Base-by-base conservation (phyloP, 2,797 vertebrate genomes). In the Chrysolophus pictus region DNA sequence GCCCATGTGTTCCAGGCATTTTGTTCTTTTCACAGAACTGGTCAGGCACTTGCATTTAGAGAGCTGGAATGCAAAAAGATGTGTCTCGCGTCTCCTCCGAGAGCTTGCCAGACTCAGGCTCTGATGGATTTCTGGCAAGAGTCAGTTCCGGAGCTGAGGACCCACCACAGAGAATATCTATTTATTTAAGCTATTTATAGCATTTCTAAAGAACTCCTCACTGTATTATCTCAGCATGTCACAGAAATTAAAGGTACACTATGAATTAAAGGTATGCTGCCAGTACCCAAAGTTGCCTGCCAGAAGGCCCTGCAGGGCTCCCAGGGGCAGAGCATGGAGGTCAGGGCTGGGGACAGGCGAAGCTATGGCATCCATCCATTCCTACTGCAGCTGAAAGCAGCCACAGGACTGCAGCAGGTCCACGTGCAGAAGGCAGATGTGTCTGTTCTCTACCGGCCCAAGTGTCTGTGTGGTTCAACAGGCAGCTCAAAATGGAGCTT, bases 181-280 rank as follows among this genome's bases (percentile, higher is more conserved):
- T 96, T 96, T 95, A 95, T 96, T 96, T 96, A 94, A 96, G 82
- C 95, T 95, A 94, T 97, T 95, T 96, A 96, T 92, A 96, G 93
- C 78, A 46, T 93, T 95, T 96, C 91, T 94, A 93, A 96, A 96
- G 95, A 96, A 87, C 83, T 96, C 90, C 90, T 95, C 88, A 55
- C 88, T 96, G 94, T 88, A 93, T 96, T 96, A 95, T 96, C 95
- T 93, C 88, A 94, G 93, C 76, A 1, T 84, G 91, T 93, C 91
- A 86, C 84, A 86, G 83, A 91, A 95, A 94, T 93, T 96, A 94
- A 96, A 95, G 96, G 91, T 94, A 91, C 79, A 77, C 62, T 56
- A 8, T 92, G 90, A 94, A 94, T 95, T 96, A 93, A 91, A 92
- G 80, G 77, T 92, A 74, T 37, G 73, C 46, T 42, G 58, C 19